Conservation (phyloP, 2,113 vertebrate species). For the Oenanthe oenanthe region DNA sequence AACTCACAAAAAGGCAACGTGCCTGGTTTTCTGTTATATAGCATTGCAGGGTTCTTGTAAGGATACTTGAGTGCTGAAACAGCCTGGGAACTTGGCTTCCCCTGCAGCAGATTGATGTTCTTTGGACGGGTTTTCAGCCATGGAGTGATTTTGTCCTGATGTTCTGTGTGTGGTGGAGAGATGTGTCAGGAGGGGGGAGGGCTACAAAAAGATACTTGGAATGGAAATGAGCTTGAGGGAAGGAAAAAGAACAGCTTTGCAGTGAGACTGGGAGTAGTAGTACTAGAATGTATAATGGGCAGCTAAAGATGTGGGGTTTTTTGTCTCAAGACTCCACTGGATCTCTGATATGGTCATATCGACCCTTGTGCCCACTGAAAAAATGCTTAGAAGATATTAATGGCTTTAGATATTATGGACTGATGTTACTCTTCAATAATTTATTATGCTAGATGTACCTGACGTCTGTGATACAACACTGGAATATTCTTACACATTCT, state of each 20-base stretch:
- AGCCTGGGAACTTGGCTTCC: constrained; percentile 22
- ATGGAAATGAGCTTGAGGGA: background rate
- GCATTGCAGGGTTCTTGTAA: constrained; percentile 23
- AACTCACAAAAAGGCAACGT: background rate
- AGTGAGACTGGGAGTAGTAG: background rate
- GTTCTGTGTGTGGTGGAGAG: constrained; percentile 18
- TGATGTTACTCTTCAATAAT: background rate
- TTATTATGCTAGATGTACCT: background rate
- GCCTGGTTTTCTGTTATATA: constrained; percentile 10
- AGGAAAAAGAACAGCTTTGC: constrained; percentile 2
- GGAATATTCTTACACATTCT: background rate
- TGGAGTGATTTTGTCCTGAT: constrained; percentile 52
- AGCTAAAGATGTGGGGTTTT: background rate
- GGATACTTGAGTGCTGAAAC: constrained; percentile 35
- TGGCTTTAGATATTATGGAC: background rate
- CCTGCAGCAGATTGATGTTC: constrained; percentile 24
- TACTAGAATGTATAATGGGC: background rate
- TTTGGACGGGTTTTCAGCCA: constrained; percentile 24
- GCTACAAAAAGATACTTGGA: background rate
- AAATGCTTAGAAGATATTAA: background rate
- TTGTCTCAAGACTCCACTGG: background rate
- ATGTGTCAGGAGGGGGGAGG: background rate
- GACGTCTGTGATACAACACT: background rate
- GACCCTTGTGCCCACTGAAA: background rate
- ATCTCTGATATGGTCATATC: background rate